Evolutionary conservation across 2,113 vertebrate genomes (phyloP).

Genomic region (Anser cygnoides): DNA sequence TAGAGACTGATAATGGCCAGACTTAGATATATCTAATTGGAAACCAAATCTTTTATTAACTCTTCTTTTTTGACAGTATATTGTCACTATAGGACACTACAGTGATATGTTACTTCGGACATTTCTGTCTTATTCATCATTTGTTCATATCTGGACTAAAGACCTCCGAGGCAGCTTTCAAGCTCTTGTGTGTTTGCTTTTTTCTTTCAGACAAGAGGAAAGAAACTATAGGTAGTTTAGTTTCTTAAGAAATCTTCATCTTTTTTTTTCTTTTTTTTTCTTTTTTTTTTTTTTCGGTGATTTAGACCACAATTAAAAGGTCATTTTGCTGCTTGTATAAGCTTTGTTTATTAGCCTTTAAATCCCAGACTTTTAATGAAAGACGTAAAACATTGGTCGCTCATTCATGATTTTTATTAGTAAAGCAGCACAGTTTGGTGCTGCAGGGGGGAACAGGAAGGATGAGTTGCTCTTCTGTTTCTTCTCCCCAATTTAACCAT

Average conservation of each 20-base stretch:
- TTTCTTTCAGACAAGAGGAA: constrained; percentile 15
- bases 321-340: background rate
- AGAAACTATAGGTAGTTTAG: background rate
- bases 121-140: constrained; percentile 19
- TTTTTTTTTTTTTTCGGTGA: background rate
- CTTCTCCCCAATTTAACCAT: background rate
- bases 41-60: constrained; percentile 54
- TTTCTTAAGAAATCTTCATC: constrained; percentile 1
- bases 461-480: background rate
- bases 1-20: constrained; percentile 61
- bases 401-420: background rate
- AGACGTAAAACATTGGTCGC: background rate
- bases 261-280: background rate
- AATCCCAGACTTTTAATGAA: background rate
- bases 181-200: constrained; percentile 11
- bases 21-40: constrained; percentile 54
- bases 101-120: background rate
- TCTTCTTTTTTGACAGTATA: constrained; percentile 4
- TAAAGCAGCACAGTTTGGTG: background rate
- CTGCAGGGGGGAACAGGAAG: background rate
- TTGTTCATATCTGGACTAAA: background rate
- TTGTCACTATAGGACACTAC: background rate
- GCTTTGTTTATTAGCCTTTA: background rate
- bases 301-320: constrained; percentile 6
- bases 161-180: background rate